Conservation (phyloP, 2,797 vertebrate genomes). For the Sebastes aleutianus region DNA sequence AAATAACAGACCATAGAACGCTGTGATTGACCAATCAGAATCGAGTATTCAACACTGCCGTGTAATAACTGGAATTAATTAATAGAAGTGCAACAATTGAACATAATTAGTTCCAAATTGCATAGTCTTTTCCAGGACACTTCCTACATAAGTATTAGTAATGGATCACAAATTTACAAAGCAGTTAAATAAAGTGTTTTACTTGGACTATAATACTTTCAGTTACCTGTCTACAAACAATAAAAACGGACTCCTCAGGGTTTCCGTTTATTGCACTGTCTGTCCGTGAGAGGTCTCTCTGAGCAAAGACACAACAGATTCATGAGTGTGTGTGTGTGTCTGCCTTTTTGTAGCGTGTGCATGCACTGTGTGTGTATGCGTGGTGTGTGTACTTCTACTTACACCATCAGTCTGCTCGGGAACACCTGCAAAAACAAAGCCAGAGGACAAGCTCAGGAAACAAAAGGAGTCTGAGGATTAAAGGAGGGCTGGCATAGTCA, state of each 20-base stretch:
- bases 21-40: too few species aligned
- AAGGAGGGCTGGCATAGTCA: background rate
- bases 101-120: background rate
- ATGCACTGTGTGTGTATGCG: background rate
- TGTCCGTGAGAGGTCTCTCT: conserved; percentile 19
- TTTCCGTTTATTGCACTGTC: conserved; percentile 19
- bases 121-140: background rate
- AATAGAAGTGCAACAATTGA: background rate
- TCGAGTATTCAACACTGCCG: too few species aligned
- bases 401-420: conserved; percentile 68
- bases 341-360: background rate
- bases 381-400: conserved; percentile 55
- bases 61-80: background rate
- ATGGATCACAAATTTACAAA: background rate
- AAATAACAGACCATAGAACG: background rate
- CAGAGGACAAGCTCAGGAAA: conserved; percentile 59
- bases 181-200: background rate
- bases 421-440: conserved; percentile 72
- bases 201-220: background rate
- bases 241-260: conserved; percentile 3
- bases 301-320: conserved; percentile 30
- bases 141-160: background rate
- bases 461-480: conserved; percentile 35
- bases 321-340: background rate
- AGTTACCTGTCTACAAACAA: conserved; percentile 35